Percentiles rank a stretch among this genome's conserved stretches.
Conservation (phyloP, 2,113 vertebrate species). For the Jaculus jaculus region DNA sequence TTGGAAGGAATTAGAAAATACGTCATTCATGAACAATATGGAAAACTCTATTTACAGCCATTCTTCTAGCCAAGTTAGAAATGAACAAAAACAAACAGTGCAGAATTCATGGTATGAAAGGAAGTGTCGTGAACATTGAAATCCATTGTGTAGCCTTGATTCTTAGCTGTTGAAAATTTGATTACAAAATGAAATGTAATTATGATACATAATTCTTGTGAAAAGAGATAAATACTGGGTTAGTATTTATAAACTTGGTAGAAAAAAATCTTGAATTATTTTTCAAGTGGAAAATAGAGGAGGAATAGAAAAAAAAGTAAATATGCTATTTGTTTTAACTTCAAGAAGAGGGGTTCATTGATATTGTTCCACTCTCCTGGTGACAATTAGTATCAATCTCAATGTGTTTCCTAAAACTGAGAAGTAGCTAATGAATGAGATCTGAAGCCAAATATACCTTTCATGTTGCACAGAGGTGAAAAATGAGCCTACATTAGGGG, state of each 20-base stretch:
- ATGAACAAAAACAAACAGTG: not conserved
- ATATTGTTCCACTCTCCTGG: not conserved
- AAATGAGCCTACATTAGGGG: not conserved
- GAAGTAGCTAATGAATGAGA: slow-evolving; percentile 1
- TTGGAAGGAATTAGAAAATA: slow-evolving; percentile 45
- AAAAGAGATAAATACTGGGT: slow-evolving; percentile 41
- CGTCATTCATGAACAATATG: slow-evolving; percentile 8
- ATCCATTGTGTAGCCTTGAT: slow-evolving; percentile 31
- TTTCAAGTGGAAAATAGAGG: slow-evolving; percentile 3
- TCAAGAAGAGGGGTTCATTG: slow-evolving; percentile 25
- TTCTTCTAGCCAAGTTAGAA: slow-evolving; percentile 28
- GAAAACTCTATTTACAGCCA: not conserved
- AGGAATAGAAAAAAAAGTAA: slow-evolving; percentile 40
- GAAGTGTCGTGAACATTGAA: not conserved
- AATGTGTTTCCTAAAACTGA: slow-evolving; percentile 6
- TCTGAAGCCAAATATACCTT: slow-evolving; percentile 39
- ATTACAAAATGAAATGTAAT: slow-evolving; percentile 50
- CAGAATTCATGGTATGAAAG: not conserved
- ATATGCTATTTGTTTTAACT: slow-evolving; percentile 5
- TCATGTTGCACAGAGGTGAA: not conserved
- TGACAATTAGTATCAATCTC: slow-evolving; percentile 29
- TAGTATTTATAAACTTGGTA: slow-evolving; percentile 49
- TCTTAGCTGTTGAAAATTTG: slow-evolving; percentile 43
- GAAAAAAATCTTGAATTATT: slow-evolving; percentile 48
- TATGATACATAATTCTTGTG: slow-evolving; percentile 6